Evolutionary conservation across 2,113 vertebrate genomes (phyloP), one percentile per base, ranked within the genome.

Genomic region (Hoplias malabaricus): DNA sequence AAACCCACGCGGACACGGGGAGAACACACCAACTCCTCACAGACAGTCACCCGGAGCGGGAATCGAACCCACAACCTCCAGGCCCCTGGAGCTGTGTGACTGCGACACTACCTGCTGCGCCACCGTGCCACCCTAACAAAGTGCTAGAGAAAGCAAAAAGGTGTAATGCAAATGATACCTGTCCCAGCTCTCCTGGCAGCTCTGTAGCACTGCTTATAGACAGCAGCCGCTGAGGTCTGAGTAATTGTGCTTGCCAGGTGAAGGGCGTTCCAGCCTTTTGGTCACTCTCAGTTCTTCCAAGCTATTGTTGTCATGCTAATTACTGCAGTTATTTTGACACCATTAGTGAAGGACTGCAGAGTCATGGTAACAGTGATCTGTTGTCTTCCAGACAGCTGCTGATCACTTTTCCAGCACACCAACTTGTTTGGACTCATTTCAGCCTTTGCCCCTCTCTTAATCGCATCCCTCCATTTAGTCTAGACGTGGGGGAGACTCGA

Each of bases 291-390:
- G 3, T 12, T 36, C 33, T 42, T 33, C n/a, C 72, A 38, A 11
- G 61, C 31, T 73, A 72, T 66, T 73, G 61, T 34, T 57, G 13
- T 53, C 54, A 42, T 69, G 78, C 31, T 69, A 75, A 75, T 69
- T 38, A 63, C 54, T 62, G 78, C 78, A 69, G 54, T 56, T 80
- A 46, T 65, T 65, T 65, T 53, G 11, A 75, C 42, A 63, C 40
- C 12, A 63, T 5, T 75, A 23, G 59, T 23, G 42, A 63, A 50
- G 72, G 57, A 63, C 42, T 33, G 54, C 31, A 69, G 31, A 54
- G 33, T 54, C 48, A 53, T n/a, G 16, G 16, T 42, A 0, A 56
- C 21, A 70, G 7, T 3, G 16, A 59, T 46, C 57, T 25, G 27
- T 25, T 69, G 68, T 23, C n/a, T n/a, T 48, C 25, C n/a, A 29